phyloP scores from a whole-genome alignment of 2,888 invertebrate species.

The Cryptosula pallasiana region DNA sequence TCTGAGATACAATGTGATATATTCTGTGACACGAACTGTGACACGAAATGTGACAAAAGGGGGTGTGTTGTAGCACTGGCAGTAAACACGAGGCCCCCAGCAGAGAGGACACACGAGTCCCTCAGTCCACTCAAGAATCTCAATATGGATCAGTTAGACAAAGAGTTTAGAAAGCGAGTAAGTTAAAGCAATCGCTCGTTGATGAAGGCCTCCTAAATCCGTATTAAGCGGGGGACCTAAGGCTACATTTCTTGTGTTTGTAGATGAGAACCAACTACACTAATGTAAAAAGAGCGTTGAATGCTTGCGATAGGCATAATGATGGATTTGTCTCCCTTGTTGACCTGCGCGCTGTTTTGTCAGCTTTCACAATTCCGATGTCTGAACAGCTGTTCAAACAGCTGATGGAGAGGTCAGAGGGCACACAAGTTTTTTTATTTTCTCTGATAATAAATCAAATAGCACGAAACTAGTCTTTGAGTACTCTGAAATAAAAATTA shows the following conservation, averaged over 20 bases:
- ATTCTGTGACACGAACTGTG: too few relatives aligned
- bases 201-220: too few relatives aligned
- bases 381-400: slow-evolving; percentile 45
- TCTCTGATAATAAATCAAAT: too few relatives aligned
- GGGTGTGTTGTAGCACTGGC: slow-evolving; percentile 19
- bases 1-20: too few relatives aligned
- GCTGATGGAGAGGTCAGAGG: slow-evolving; percentile 46
- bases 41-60: too few relatives aligned
- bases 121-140: slow-evolving; percentile 28
- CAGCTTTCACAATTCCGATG: slow-evolving; percentile 47
- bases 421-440: too few relatives aligned
- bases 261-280: slow-evolving; percentile 45
- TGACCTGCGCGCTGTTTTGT: slow-evolving; percentile 42
- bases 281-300: slow-evolving; percentile 45
- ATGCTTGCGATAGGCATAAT: slow-evolving; percentile 42
- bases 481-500: too few relatives aligned
- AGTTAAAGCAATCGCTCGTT: too few relatives aligned
- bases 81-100: slow-evolving; percentile 11
- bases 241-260: too few relatives aligned
- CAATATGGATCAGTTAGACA: slow-evolving; percentile 43
- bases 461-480: too few relatives aligned
- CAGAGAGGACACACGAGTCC: neutral
- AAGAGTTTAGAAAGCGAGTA: slow-evolving; percentile 44
- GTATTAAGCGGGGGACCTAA: too few relatives aligned
- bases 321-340: slow-evolving; percentile 45